phyloP scores from a whole-genome alignment of 2,797 vertebrate species.

The Notolabrus celidotus region DNA sequence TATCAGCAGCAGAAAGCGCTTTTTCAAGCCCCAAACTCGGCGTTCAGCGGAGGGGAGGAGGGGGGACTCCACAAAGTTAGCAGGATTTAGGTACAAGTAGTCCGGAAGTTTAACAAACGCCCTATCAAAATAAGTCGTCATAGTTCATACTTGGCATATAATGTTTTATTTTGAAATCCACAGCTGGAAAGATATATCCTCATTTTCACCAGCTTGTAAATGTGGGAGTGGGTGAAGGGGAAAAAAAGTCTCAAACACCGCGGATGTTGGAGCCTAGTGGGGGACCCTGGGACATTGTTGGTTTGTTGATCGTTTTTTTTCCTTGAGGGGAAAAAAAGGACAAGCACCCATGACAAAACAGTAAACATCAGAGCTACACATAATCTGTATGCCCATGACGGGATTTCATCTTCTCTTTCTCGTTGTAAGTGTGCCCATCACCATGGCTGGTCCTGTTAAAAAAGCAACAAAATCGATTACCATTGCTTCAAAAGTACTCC shows the following conservation, averaged over 20 bases:
- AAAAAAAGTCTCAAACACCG: constrained; percentile 79
- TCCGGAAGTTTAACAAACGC: constrained; percentile 8
- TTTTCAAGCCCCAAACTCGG: constrained; percentile 81
- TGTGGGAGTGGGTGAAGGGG: constrained; percentile 73
- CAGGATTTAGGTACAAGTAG: neutral
- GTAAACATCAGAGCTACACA: neutral
- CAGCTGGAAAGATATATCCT: neutral
- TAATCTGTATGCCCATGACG: constrained; percentile 11
- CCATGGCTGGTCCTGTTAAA: constrained; percentile 9
- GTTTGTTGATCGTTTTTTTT: constrained; percentile 40
- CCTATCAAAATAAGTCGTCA: constrained; percentile 35
- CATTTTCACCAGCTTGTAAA: constrained; percentile 8
- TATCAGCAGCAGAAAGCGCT: constrained; percentile 80
- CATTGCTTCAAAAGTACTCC: constrained; percentile 13
- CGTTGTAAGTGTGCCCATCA: constrained; percentile 56
- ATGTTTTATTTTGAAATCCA: constrained; percentile 35
- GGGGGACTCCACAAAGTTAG: constrained; percentile 35
- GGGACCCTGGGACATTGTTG: constrained; percentile 72
- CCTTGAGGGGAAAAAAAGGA: neutral
- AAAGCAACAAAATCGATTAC: neutral
- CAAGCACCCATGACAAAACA: neutral
- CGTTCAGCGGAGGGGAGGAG: constrained; percentile 66
- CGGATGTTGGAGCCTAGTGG: constrained; percentile 71
- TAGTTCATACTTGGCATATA: accelerated
- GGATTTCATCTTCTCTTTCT: constrained; percentile 30